These are phyloP conservation scores for Aleiodes testaceus DNA, from an alignment of 2,888 invertebrate species.

Conservation along the genomic window DNA sequence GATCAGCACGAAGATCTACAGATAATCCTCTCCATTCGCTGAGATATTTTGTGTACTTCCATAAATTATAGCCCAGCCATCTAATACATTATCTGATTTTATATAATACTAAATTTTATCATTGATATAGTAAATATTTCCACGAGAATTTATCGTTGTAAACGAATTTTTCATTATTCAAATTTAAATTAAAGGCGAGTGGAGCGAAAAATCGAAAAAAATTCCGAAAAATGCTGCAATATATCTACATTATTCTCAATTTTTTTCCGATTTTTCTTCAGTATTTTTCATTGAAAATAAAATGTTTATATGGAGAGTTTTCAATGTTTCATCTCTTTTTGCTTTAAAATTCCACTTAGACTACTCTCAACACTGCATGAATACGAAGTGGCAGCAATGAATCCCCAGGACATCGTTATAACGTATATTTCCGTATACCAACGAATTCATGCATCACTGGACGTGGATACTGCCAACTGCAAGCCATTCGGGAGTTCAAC, in stretches of 20 bases:
- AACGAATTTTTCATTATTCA: too few relatives aligned
- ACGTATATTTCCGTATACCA: conserved; percentile 8
- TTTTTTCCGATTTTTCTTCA: too few relatives aligned
- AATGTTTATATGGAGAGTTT: too few relatives aligned
- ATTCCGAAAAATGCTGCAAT: too few relatives aligned
- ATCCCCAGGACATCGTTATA: conserved; percentile 29
- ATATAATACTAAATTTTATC: not conserved
- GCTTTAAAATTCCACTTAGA: not conserved
- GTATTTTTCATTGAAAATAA: too few relatives aligned
- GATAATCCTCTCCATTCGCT: conserved; percentile 33
- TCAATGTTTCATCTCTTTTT: too few relatives aligned
- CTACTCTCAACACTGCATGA: conserved; percentile 5
- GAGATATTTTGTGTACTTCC: conserved; percentile 35
- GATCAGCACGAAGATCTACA: conserved; percentile 41
- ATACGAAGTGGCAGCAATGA: conserved; percentile 9
- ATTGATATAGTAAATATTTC: too few relatives aligned
- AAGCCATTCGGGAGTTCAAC: conserved; percentile 6
- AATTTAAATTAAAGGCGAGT: too few relatives aligned
- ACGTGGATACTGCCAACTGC: not conserved
- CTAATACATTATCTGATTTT: conserved; percentile 6
- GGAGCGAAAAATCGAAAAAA: too few relatives aligned
- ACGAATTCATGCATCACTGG: conserved; percentile 32
- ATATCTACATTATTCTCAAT: too few relatives aligned
- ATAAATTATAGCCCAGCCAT: conserved; percentile 6
- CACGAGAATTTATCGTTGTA: too few relatives aligned